Evolutionary conservation across 2,888 invertebrate species (phyloP).

Genomic region (Dexiosoma caninum): DNA sequence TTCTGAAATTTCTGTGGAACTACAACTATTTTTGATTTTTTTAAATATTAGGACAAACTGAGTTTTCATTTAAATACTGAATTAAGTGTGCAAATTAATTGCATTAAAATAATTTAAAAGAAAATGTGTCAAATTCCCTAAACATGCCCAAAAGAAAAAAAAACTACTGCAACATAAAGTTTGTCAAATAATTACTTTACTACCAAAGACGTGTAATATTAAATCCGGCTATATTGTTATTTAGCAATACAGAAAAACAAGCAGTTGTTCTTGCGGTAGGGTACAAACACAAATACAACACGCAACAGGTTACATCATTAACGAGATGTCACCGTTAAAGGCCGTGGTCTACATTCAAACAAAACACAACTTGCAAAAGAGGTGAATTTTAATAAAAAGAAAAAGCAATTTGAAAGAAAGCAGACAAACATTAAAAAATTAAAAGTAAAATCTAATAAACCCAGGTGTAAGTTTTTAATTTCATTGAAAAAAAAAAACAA

Average conservation of each 20-base stretch:
- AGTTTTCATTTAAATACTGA: too few relatives aligned
- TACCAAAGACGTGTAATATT: background rate
- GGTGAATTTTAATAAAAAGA: constrained; percentile 26
- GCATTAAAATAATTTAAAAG: background rate
- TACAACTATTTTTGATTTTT: too few relatives aligned
- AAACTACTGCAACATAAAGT: background rate
- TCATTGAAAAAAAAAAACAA: constrained; percentile 30
- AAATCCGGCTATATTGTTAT: too few relatives aligned
- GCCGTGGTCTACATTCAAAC: constrained; percentile 45
- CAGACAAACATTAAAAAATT: background rate
- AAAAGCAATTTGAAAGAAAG: background rate
- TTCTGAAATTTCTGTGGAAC: too few relatives aligned
- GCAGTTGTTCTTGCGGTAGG: too few relatives aligned
- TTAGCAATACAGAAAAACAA: too few relatives aligned
- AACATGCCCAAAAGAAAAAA: background rate
- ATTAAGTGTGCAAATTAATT: constrained; percentile 29
- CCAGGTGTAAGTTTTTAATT: constrained; percentile 55
- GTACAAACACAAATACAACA: background rate
- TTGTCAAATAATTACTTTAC: background rate
- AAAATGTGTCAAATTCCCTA: background rate
- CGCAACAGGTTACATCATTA: background rate
- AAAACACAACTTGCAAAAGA: constrained; percentile 25
- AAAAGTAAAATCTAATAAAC: constrained; percentile 44
- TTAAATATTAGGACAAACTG: too few relatives aligned
- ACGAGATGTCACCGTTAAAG: constrained; percentile 59